phyloP scores from a whole-genome alignment of 2,113 vertebrate genomes.

The Pyxicephalus adspersus region DNA sequence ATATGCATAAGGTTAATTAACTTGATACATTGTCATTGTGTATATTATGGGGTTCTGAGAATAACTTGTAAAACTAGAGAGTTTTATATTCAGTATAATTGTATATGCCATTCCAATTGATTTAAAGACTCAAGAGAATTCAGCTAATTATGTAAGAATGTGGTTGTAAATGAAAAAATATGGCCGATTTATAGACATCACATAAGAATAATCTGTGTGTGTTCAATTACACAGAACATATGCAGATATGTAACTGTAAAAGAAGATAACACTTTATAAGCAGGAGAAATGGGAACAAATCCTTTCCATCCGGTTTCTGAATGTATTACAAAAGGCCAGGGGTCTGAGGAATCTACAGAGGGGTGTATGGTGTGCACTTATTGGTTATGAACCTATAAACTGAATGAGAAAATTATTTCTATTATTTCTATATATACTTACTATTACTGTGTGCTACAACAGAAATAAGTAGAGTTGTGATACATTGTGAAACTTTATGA shows the following conservation, averaged over 20 bases:
- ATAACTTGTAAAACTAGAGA: not conserved
- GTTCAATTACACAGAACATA: not conserved
- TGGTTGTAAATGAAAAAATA: not conserved
- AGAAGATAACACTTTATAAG: not conserved
- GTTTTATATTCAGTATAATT: slow-evolving; percentile 3
- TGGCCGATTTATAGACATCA: slow-evolving; percentile 2
- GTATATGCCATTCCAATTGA: not conserved
- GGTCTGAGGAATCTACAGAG: no score
- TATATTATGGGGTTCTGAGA: not conserved
- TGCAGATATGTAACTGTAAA: not conserved
- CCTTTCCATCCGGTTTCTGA: no score
- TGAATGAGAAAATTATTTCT: no score
- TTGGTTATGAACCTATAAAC: no score
- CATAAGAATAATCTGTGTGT: not conserved
- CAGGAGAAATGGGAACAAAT: no score
- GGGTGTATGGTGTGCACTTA: no score
- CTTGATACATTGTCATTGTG: not conserved
- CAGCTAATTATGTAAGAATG: not conserved
- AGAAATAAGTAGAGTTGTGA: no score
- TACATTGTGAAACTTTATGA: no score
- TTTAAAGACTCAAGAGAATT: slow-evolving; percentile 9
- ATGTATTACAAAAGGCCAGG: no score
- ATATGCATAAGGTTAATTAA: not conserved
- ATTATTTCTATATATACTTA: no score
- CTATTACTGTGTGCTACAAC: no score